These are phyloP conservation scores for Xyliphius kryptos DNA, from an alignment of 2,113 vertebrate genomes.

Conservation along the genomic window DNA sequence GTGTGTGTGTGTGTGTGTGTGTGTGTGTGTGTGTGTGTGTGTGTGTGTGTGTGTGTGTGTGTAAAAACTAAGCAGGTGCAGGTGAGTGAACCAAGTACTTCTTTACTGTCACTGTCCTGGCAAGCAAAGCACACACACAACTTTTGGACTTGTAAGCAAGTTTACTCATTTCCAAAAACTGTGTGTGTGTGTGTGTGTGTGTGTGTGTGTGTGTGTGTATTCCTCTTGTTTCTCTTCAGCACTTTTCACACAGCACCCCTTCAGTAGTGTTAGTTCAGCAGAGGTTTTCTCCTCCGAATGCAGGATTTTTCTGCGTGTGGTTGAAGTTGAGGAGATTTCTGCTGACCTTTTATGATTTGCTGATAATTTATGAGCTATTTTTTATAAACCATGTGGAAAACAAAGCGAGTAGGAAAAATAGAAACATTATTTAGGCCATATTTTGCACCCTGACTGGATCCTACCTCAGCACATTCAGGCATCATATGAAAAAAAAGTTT, in stretches of 20 bases:
- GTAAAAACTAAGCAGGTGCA: constrained; percentile 18
- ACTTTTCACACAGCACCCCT: constrained; percentile 32
- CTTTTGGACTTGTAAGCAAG: constrained; percentile 54
- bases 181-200: constrained; percentile 8
- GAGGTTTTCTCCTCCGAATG: constrained; percentile 27
- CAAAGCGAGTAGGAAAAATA: neutral
- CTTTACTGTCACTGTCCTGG: constrained; percentile 54
- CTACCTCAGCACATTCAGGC: neutral
- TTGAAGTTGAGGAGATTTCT: constrained; percentile 28
- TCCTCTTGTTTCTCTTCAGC: constrained; percentile 41
- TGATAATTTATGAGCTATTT: constrained; percentile 26
- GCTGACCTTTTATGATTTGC: constrained; percentile 33
- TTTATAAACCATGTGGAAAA: constrained; percentile 22
- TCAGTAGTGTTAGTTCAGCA: constrained; percentile 43
- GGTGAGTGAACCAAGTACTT: constrained; percentile 27
- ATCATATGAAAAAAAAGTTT: neutral
- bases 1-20: neutral
- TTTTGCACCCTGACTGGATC: too few relatives aligned
- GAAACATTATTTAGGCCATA: neutral
- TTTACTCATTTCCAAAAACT: constrained; percentile 34
- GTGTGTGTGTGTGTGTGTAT: constrained; percentile 16
- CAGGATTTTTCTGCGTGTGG: constrained; percentile 29
- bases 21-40: constrained; percentile 12
- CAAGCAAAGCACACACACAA: constrained; percentile 47
- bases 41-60: constrained; percentile 10